phyloP scores from a whole-genome alignment of 1,140 invertebrate species.

The Pseudobourletiella spinata region DNA sequence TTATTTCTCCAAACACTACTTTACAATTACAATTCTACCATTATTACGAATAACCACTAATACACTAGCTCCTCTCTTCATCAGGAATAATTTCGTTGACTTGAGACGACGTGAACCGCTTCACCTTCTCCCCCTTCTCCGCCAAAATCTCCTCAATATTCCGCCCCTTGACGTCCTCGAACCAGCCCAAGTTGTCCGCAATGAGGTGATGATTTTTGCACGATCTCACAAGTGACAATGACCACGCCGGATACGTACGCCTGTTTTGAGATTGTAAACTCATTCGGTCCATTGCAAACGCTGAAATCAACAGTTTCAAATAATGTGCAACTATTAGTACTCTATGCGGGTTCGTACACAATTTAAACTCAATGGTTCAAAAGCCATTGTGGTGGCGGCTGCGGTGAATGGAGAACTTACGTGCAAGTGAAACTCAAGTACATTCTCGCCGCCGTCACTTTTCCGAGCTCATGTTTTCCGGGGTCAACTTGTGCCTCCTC shows the following conservation, averaged over 20 bases:
- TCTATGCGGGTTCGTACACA: no score
- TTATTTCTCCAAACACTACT: no score
- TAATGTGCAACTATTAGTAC: background rate
- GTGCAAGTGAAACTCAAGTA: constrained; percentile 33
- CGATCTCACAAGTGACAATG: constrained; percentile 45
- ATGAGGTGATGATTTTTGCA: constrained; percentile 48
- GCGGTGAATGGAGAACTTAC: no score
- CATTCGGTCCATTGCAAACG: constrained; percentile 29
- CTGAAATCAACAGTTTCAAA: constrained; percentile 23
- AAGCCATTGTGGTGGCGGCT: no score
- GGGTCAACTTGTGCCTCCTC: no score
- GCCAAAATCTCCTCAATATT: constrained; percentile 49
- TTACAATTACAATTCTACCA: no score
- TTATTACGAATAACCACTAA: no score
- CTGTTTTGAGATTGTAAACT: constrained; percentile 45
- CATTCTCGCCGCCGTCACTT: constrained; percentile 8
- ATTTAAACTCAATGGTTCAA: no score
- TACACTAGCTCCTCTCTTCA: no score
- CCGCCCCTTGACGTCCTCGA: constrained; percentile 43
- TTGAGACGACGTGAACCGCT: constrained; percentile 15
- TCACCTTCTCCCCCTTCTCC: constrained; percentile 45
- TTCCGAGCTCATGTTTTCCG: background rate
- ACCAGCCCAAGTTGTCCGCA: constrained; percentile 50
- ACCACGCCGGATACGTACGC: constrained; percentile 48
- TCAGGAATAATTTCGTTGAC: constrained; percentile 26